Conservation (phyloP, 2,113 vertebrate species). For the Dicrurus megarhynchus region DNA sequence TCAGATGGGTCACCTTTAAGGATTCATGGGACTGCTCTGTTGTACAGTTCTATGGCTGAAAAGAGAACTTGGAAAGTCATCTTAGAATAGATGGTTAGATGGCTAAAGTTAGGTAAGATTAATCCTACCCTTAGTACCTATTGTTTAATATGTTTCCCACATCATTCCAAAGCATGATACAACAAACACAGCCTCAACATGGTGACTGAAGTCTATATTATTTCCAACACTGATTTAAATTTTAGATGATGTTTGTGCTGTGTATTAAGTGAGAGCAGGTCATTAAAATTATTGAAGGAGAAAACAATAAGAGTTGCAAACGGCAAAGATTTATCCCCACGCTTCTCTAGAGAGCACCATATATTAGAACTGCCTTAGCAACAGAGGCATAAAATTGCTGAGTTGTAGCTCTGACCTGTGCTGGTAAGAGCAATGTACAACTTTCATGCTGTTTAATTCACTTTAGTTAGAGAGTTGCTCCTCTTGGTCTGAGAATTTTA, state of each 20-base stretch:
- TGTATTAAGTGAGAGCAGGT: not conserved
- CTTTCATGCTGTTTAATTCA: not conserved
- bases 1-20: not conserved
- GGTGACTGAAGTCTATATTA: not conserved
- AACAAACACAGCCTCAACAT: not conserved
- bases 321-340: not conserved
- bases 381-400: slow-evolving; percentile 1
- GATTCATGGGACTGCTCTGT: not conserved
- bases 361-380: not conserved
- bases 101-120: not conserved
- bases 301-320: not conserved
- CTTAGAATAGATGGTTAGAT: not conserved
- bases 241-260: not conserved
- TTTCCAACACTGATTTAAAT: not conserved
- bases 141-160: not conserved
- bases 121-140: not conserved
- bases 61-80: not conserved
- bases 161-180: not conserved
- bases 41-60: not conserved
- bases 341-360: not conserved
- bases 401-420: not conserved
- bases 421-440: not conserved
- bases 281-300: slow-evolving; percentile 8
- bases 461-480: not conserved
- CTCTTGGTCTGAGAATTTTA: slow-evolving; percentile 10